Evolutionary conservation across 1,140 invertebrate genomes (phyloP), one percentile per base, ranked within the genome.

Genomic region (Drosophila obscura): DNA sequence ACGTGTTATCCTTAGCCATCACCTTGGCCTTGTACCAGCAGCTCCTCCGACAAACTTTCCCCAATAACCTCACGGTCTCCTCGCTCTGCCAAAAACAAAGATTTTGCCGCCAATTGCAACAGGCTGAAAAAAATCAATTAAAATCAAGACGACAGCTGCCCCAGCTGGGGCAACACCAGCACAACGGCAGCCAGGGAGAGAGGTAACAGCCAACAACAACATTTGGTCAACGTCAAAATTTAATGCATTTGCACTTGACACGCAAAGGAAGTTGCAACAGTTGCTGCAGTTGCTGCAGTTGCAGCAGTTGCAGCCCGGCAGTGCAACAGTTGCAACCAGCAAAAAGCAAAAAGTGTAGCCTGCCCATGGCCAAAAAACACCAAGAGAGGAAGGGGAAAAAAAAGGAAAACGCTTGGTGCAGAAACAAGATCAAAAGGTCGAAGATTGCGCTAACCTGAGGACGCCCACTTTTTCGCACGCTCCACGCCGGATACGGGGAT

Each of bases 201-300:
- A 48, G 44, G 19, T 24, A 61, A 28, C 39, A 26, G 39, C 49
- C 41, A 53, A 39, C 35, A 52, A 53, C 58, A 77, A 78, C 83
- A 78, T 76, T 85, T 73, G 79, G 84, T 67, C 72, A 83, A 88
- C 75, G 65, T 80, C 85, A 77, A 88, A 83, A 68, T 67, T 72
- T 88, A 88, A 88, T 88, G 79, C 83, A 88, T 88, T 88, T 88
- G 77, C 83, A 83, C 83, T 88, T 88, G 83, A 75, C 83, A 88
- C 83, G 83, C 83, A 88, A 88, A 88, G 83, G 83, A 88, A 88
- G 83, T 82, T 80, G 83, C 75, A 62, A 69, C 74, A 74, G 53
- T 59, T 64, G 52, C 72, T 61, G 55, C 51, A 87, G 83, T 82
- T 80, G 83, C 75, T 58, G 63, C 74, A 74, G 53, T 59, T 65